These are phyloP conservation scores for Epinephelus awoara DNA, from an alignment of 2,797 vertebrate genomes.

Conservation along the genomic window DNA sequence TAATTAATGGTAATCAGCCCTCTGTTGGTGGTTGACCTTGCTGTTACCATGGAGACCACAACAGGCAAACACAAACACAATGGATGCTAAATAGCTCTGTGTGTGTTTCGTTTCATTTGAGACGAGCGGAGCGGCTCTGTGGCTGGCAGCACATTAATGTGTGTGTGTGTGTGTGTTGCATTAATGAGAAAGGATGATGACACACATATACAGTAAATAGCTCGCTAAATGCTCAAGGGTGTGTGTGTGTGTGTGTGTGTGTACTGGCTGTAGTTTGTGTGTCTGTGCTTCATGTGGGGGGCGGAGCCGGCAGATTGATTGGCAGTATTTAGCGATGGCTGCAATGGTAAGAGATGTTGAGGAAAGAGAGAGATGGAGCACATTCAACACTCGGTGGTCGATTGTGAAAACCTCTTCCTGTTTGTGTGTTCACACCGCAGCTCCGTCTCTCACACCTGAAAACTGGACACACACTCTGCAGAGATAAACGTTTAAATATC, in stretches of 20 bases:
- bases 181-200: constrained; percentile 59
- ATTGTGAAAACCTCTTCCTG: constrained; percentile 12
- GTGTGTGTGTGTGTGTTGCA: constrained; percentile 35
- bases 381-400: not conserved
- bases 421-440: constrained; percentile 9
- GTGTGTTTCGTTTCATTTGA: constrained; percentile 42
- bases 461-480: not conserved
- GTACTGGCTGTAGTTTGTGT: not conserved
- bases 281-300: constrained; percentile 25
- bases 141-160: constrained; percentile 53
- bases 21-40: constrained; percentile 69
- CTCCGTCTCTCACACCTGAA: not conserved
- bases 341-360: constrained; percentile 76
- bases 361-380: constrained; percentile 7
- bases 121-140: constrained; percentile 34
- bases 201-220: constrained; percentile 33
- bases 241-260: constrained; percentile 30
- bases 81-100: constrained; percentile 39
- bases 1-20: constrained; percentile 68
- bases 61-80: constrained; percentile 51
- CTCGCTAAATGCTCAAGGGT: constrained; percentile 38
- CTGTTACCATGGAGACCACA: constrained; percentile 71
- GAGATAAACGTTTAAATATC: not conserved
- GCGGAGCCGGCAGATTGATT: constrained; percentile 56
- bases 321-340: constrained; percentile 54